Base-by-base conservation (phyloP, 2,113 vertebrate genomes). In the Lethenteron camtschaticum region DNA sequence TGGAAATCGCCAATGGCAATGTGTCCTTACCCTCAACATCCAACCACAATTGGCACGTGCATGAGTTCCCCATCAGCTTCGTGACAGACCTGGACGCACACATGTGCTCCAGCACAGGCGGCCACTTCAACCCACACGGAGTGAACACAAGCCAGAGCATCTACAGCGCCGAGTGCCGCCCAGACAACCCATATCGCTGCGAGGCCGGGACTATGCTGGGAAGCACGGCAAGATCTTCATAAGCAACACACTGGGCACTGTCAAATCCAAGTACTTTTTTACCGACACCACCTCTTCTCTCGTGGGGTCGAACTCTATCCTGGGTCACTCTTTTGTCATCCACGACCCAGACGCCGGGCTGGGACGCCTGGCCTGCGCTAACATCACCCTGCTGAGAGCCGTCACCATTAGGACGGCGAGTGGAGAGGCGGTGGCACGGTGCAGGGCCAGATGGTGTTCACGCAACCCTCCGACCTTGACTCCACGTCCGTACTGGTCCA, bases 31-130 rank as follows among this genome's bases (percentile, higher is more conserved):
- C 57, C 1, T 57, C 73, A 55, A 85, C 80, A 60, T 14, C 1
- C 63, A 75, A 79, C 55, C 85, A 86, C 73, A 79, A 78, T 69
- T 86, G 84, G 83, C 83, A 85, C 68, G 73, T 84, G 73, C 83
- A 86, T 69, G 69, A 2, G 2, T 78, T 74, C 71, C 81, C 83
- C 9, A 83, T 86, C 69, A 81, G 79, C 73, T 80, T 82, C 9
- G 83, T 82, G 70, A 76, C 72, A 4, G 82, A 85, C 60, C 72
- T 73, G 56, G 81, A 81, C 56, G 3, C 56, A 11, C 14, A 14
- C 1, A 60, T 57, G 60, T 86, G 85, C 69, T 57, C 41, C 69
- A 78, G 79, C 56, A 79, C 81, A 57, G 78, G 76, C 20, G 78
- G 73, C 3, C 84, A 85, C 73, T 86, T 82, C 79, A 85, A 86